phyloP scores from a whole-genome alignment of 2,888 invertebrate genomes.

The Polydesmus complanatus region DNA sequence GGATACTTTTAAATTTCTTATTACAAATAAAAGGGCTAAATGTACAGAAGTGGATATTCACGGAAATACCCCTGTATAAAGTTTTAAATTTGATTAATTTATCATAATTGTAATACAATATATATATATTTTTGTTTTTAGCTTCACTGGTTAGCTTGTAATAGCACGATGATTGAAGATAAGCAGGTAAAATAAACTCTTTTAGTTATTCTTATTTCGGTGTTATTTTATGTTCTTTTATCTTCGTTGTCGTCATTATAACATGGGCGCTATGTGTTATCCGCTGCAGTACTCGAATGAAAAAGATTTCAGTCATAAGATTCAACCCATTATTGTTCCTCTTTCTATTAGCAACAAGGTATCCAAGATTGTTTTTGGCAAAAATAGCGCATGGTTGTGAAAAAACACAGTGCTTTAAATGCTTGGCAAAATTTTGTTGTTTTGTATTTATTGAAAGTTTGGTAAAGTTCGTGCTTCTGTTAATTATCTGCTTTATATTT shows the following conservation, averaged over 20 bases:
- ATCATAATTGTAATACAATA: neutral
- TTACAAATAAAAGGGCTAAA: constrained; percentile 34
- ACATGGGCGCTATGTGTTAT: neutral
- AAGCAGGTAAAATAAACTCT: constrained; percentile 9
- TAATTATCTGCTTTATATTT: no score
- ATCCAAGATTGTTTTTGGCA: neutral
- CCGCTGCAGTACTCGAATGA: neutral
- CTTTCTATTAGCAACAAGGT: neutral
- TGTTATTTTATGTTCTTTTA: neutral
- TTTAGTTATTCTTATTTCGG: neutral
- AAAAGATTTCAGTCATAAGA: no score
- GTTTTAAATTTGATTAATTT: neutral
- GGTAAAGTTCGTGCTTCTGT: no score
- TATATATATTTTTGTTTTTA: constrained; percentile 14
- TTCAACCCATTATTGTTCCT: neutral
- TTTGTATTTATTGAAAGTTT: no score
- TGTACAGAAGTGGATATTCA: constrained; percentile 31
- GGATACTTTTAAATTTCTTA: constrained; percentile 31
- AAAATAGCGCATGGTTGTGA: neutral
- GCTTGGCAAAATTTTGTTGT: no score
- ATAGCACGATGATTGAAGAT: constrained; percentile 13
- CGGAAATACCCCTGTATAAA: constrained; percentile 33
- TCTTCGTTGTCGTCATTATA: no score
- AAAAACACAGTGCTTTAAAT: no score
- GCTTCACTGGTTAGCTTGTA: constrained; percentile 22